phyloP scores from a whole-genome alignment of 2,113 vertebrate genomes.

The Amblyopsis rosae region DNA sequence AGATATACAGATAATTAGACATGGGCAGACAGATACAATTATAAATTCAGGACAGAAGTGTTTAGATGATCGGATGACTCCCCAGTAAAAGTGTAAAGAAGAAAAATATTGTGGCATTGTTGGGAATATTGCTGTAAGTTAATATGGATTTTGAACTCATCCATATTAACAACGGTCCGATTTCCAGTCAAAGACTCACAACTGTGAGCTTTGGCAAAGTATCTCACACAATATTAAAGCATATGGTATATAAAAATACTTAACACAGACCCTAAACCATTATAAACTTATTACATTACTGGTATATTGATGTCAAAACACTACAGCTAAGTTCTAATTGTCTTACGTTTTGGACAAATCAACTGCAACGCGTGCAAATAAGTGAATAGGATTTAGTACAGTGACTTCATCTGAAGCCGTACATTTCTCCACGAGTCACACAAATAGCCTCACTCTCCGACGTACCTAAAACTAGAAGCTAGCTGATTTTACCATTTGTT shows the following conservation, averaged over 20 bases:
- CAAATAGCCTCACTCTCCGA: too few species aligned
- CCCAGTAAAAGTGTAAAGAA: slow-evolving; percentile 36
- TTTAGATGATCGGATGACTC: slow-evolving; percentile 39
- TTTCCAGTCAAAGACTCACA: slow-evolving; percentile 26
- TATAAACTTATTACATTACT: slow-evolving; percentile 7
- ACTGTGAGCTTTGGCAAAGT: slow-evolving; percentile 14
- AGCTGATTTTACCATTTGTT: too few species aligned
- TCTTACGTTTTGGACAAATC: too few species aligned
- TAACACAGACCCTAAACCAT: slow-evolving; percentile 10
- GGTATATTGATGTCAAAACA: slow-evolving; percentile 6
- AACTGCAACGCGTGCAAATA: too few species aligned
- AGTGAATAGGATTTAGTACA: too few species aligned
- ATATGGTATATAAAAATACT: slow-evolving; percentile 17
- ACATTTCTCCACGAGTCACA: too few species aligned
- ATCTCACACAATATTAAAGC: slow-evolving; percentile 16
- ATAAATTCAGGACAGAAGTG: not conserved
- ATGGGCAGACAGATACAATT: not conserved
- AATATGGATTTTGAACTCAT: slow-evolving; percentile 47
- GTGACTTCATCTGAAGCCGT: too few species aligned
- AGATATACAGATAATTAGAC: not conserved
- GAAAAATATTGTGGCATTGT: slow-evolving; percentile 29
- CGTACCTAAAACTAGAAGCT: too few species aligned
- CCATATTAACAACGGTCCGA: slow-evolving; percentile 9
- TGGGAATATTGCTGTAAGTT: slow-evolving; percentile 34
- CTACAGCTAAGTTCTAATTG: slow-evolving; percentile 11